Evolutionary conservation across 64 coral and sea anemone genomes (phyloP).

Genomic region (Hydrozoanthus tunicans): DNA sequence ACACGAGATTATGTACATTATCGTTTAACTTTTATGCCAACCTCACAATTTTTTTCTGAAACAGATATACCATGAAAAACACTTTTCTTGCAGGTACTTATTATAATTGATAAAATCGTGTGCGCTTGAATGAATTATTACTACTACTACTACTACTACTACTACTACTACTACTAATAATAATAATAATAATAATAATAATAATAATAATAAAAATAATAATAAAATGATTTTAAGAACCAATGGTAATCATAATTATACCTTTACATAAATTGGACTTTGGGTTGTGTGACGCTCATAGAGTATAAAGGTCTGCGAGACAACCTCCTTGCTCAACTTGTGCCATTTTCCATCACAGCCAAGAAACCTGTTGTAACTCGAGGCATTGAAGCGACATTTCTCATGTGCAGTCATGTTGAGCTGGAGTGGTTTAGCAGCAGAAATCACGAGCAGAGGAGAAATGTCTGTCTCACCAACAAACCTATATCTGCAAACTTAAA

Average conservation of each 20-base stretch:
- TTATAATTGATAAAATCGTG: no score
- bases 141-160: no score
- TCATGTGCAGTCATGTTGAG: background rate
- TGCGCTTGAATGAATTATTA: no score
- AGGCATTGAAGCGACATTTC: background rate
- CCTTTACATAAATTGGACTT: background rate
- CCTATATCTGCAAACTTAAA: background rate
- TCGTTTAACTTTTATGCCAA: no score
- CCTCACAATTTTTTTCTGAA: no score
- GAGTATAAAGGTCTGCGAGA: background rate
- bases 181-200: no score
- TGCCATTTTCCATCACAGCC: constrained; percentile 2
- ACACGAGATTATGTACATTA: no score
- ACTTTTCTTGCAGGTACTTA: no score
- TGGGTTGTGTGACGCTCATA: background rate
- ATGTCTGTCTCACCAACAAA: background rate
- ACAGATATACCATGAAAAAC: no score
- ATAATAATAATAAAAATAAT: no score
- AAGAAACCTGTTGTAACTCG: constrained; percentile 20
- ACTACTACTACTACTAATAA: no score
- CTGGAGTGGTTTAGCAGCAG: background rate
- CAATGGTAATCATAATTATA: background rate
- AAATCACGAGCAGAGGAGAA: background rate
- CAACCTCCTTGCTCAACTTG: background rate
- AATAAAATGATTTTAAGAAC: no score